Percentiles rank a stretch among this genome's conserved stretches.
Conservation (phyloP, 2,888 invertebrate species). For the Athrips mouffetella region DNA sequence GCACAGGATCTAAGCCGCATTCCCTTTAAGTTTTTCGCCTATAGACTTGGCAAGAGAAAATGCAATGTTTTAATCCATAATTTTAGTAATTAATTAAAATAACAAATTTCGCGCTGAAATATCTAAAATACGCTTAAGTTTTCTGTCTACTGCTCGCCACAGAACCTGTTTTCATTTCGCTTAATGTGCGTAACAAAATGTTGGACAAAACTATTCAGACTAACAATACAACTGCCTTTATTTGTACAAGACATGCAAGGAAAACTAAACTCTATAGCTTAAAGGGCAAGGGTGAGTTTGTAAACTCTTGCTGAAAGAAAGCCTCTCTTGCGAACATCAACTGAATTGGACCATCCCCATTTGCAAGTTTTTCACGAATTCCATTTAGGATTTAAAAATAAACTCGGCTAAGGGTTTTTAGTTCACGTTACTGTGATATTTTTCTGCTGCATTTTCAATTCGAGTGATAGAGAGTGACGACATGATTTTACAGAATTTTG, state of each 20-base stretch:
- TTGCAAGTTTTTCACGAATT: slow-evolving; percentile 4
- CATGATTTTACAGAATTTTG: too few species aligned
- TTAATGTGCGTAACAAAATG: slow-evolving; percentile 7
- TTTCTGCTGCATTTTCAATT: too few species aligned
- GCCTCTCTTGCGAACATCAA: slow-evolving; percentile 3
- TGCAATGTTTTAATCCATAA: too few species aligned
- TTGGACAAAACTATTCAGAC: not conserved
- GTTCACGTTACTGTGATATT: not conserved
- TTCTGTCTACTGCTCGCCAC: not conserved
- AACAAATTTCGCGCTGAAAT: too few species aligned
- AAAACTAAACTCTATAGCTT: not conserved
- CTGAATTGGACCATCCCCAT: slow-evolving; percentile 4
- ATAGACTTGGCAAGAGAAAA: too few species aligned
- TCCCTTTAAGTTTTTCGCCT: too few species aligned
- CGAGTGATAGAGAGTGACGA: too few species aligned
- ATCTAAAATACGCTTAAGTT: too few species aligned
- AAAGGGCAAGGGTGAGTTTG: not conserved
- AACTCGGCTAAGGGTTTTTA: not conserved
- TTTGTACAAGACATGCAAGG: not conserved
- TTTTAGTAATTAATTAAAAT: too few species aligned
- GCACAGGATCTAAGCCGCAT: too few species aligned
- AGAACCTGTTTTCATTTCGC: slow-evolving; percentile 2
- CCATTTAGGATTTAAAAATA: not conserved
- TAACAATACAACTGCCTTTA: not conserved
- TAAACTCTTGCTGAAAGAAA: not conserved